A percentile compares a stretch with the other conserved stretches of the same genome.
Conservation (phyloP, 2,888 invertebrate species). For the Dolichomitus sp. region DNA sequence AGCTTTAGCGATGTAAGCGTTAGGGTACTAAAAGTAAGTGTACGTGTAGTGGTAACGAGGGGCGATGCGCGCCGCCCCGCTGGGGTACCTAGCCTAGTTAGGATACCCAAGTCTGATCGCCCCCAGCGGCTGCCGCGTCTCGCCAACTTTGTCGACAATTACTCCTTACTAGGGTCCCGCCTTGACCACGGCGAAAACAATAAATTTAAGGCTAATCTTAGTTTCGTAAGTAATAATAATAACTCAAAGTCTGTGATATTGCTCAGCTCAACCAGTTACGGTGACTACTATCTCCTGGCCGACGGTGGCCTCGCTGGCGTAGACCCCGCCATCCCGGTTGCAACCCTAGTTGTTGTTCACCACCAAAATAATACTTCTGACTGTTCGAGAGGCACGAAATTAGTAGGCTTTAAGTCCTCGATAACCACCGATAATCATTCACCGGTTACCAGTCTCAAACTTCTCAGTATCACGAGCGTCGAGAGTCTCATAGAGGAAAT, state of each 20-base stretch:
- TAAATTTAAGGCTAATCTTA: slow-evolving; percentile 86
- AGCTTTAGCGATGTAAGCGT: slow-evolving; percentile 85
- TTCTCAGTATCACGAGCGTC: slow-evolving; percentile 18
- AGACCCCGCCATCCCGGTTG: slow-evolving; percentile 71
- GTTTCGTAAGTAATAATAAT: slow-evolving; percentile 84
- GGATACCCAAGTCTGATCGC: slow-evolving; percentile 86
- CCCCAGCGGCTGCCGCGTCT: slow-evolving; percentile 83
- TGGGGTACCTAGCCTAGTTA: slow-evolving; percentile 86
- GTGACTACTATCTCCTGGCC: slow-evolving; percentile 83
- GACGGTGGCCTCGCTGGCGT: slow-evolving; percentile 74
- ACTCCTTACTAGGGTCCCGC: slow-evolving; percentile 85
- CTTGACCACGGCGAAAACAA: slow-evolving; percentile 84
- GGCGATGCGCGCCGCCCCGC: slow-evolving; percentile 80
- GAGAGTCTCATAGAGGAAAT: slow-evolving; percentile 6
- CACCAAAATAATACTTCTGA: slow-evolving; percentile 62
- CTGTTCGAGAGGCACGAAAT: slow-evolving; percentile 30
- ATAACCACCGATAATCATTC: slow-evolving; percentile 1
- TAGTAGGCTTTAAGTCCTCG: slow-evolving; percentile 28
- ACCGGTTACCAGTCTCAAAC: slow-evolving; percentile 17
- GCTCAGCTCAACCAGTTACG: slow-evolving; percentile 85
- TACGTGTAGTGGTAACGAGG: slow-evolving; percentile 82
- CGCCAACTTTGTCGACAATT: slow-evolving; percentile 84
- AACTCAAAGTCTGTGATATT: slow-evolving; percentile 86
- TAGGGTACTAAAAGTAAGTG: slow-evolving; percentile 86
- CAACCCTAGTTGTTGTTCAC: slow-evolving; percentile 64